Percentiles rank a stretch among this genome's conserved stretches.
phyloP scores from a whole-genome alignment of 2,888 invertebrate genomes.

The Tupiocoris notatus region DNA sequence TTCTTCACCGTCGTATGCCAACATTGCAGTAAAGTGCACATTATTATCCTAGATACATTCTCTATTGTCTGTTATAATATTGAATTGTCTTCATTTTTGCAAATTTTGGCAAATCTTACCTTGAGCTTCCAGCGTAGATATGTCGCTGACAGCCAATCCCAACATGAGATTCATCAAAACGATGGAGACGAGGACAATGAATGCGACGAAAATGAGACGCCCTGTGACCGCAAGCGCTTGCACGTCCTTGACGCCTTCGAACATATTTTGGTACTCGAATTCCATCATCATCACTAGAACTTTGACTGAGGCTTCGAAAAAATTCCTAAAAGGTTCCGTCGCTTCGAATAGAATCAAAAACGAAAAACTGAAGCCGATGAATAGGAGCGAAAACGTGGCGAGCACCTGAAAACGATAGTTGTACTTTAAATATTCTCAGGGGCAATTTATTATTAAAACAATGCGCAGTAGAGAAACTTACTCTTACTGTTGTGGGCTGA shows the following conservation, averaged over 20 bases:
- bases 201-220: constrained; percentile 58
- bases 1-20: too few relatives aligned
- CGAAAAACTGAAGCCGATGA: constrained; percentile 60
- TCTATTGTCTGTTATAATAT: too few relatives aligned
- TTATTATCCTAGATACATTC: too few relatives aligned
- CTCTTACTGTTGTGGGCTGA: too few relatives aligned
- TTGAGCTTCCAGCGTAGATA: constrained; percentile 59
- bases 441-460: too few relatives aligned
- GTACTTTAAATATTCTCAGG: too few relatives aligned
- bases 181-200: constrained; percentile 60
- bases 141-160: constrained; percentile 63
- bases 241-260: constrained; percentile 53
- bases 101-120: too few relatives aligned
- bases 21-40: too few relatives aligned
- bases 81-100: too few relatives aligned
- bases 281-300: constrained; percentile 64
- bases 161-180: constrained; percentile 63
- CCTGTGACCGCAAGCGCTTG: constrained; percentile 56
- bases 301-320: constrained; percentile 58
- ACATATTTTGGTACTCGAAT: constrained; percentile 59
- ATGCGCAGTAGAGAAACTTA: too few relatives aligned
- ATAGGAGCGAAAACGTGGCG: constrained; percentile 56
- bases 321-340: constrained; percentile 58
- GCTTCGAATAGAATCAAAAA: constrained; percentile 61
- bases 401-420: constrained; percentile 59